Evolutionary conservation across 2,888 invertebrate species (phyloP).

Genomic region (Phytoseiulus persimilis): DNA sequence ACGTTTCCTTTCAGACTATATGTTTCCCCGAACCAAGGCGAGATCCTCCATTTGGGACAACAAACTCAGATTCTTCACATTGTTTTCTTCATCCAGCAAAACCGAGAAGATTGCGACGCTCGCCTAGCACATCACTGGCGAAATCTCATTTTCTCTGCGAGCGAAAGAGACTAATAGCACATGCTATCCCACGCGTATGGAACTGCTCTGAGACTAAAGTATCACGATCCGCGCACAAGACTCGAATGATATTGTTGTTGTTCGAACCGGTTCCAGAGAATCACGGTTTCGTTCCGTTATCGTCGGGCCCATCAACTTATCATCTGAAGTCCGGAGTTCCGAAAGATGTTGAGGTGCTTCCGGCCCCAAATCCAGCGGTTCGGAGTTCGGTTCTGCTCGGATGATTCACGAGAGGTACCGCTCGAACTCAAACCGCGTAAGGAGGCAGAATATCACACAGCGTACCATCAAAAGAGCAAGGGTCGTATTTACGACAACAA

Average conservation of each 20-base stretch:
- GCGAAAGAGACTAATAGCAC: too few species aligned
- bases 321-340: neutral
- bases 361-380: neutral
- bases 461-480: conserved; percentile 58
- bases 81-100: too few species aligned
- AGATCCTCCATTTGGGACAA: too few species aligned
- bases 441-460: conserved; percentile 43
- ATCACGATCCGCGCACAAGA: too few species aligned
- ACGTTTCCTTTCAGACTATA: too few species aligned
- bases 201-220: too few species aligned
- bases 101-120: too few species aligned
- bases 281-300: neutral
- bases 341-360: neutral
- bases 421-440: conserved; percentile 44
- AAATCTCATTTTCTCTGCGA: too few species aligned
- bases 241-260: neutral
- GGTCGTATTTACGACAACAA: conserved; percentile 77
- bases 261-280: neutral
- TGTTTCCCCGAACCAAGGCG: too few species aligned
- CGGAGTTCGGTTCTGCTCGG: neutral
- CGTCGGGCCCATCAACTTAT: neutral
- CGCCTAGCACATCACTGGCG: too few species aligned
- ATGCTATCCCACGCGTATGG: too few species aligned
- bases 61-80: too few species aligned
- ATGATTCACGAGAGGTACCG: neutral